Evolutionary conservation across 2,113 vertebrate genomes (phyloP).

Genomic region (Gymnobelideus leadbeateri): DNA sequence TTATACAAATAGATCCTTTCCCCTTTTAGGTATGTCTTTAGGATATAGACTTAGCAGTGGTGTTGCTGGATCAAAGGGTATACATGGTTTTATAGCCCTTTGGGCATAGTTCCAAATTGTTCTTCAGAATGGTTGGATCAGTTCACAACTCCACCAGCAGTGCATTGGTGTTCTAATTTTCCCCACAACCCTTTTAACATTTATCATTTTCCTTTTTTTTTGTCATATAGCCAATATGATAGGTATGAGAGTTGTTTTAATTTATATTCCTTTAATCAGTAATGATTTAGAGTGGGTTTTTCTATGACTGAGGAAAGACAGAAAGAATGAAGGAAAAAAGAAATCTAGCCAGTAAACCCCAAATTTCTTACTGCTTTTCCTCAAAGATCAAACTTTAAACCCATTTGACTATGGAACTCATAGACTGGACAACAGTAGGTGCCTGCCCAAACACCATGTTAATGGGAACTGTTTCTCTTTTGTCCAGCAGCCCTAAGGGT

Average conservation of each 20-base stretch:
- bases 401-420: no score
- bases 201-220: neutral
- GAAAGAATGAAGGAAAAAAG: no score
- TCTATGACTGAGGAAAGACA: no score
- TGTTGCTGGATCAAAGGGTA: neutral
- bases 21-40: neutral
- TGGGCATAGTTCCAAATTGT: neutral
- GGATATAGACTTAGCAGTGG: neutral
- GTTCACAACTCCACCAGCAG: neutral
- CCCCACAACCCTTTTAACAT: neutral
- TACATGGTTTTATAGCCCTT: neutral
- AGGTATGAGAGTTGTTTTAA: neutral
- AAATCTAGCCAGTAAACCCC: no score
- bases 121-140: neutral
- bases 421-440: no score
- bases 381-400: no score
- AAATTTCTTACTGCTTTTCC: no score
- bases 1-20: neutral
- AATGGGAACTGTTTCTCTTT: no score
- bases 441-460: no score
- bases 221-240: neutral
- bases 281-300: neutral
- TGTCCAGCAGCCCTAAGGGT: no score
- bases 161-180: neutral
- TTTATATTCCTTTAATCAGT: neutral